phyloP scores from a whole-genome alignment of 2,888 invertebrate genomes.

The Drosophila nigritarsus region DNA sequence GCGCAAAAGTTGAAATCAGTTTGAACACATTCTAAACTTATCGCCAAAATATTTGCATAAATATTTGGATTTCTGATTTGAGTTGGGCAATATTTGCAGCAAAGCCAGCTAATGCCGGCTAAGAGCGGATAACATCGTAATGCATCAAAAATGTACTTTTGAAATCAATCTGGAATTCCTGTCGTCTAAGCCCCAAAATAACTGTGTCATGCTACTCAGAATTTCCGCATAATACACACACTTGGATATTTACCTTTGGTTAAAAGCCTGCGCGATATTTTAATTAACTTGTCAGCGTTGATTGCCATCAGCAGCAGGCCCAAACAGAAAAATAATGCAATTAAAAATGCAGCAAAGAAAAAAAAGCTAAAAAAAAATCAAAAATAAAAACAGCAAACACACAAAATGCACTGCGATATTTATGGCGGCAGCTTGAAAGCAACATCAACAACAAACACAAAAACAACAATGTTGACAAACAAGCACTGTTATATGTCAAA shows the following conservation, averaged over 20 bases:
- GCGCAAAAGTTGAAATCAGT: background rate
- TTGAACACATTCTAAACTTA: background rate
- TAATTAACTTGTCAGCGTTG: conserved; percentile 74
- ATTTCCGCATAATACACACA: conserved; percentile 9
- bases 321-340: conserved; percentile 50
- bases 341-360: conserved; percentile 58
- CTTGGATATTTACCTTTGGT: background rate
- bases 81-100: background rate
- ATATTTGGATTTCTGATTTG: background rate
- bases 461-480: background rate
- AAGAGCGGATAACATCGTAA: conserved; percentile 32
- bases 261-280: conserved; percentile 43
- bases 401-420: conserved; percentile 58
- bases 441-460: conserved; percentile 11
- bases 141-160: conserved; percentile 20
- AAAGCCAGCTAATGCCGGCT: conserved; percentile 12
- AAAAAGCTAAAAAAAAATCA: background rate
- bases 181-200: conserved; percentile 2
- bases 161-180: conserved; percentile 13
- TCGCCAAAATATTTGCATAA: background rate
- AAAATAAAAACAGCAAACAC: conserved; percentile 32
- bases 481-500: conserved; percentile 72
- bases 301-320: conserved; percentile 57
- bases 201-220: conserved; percentile 21
- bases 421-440: conserved; percentile 68